These are phyloP conservation scores for Amphipyra berbera DNA, from an alignment of 2,888 invertebrate species.

Conservation along the genomic window DNA sequence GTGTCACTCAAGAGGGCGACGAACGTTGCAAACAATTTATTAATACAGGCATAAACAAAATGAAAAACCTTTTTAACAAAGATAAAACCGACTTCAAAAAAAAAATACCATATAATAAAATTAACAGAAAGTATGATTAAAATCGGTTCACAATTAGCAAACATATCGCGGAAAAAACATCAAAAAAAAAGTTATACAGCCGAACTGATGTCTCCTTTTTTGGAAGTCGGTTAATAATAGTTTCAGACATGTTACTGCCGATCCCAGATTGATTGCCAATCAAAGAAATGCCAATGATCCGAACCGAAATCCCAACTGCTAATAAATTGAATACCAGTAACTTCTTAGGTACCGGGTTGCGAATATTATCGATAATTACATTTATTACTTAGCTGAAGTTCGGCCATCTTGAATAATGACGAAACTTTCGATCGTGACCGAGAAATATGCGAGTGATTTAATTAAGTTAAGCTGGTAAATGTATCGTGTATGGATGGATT, in stretches of 20 bases:
- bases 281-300: not conserved
- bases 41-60: not conserved
- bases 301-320: not conserved
- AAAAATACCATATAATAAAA: too few relatives aligned
- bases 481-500: not conserved
- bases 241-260: not conserved
- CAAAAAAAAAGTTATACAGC: too few relatives aligned
- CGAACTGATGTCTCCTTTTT: too few relatives aligned
- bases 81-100: too few relatives aligned
- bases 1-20: too few relatives aligned
- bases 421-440: constrained; percentile 12
- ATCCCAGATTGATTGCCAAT: constrained; percentile 9
- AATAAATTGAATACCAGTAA: constrained; percentile 20
- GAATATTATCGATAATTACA: constrained; percentile 36
- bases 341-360: constrained; percentile 5
- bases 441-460: constrained; percentile 16
- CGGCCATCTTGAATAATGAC: constrained; percentile 44
- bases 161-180: too few relatives aligned
- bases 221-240: too few relatives aligned
- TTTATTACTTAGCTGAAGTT: constrained; percentile 50
- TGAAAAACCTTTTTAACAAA: too few relatives aligned
- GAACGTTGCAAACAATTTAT: too few relatives aligned
- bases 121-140: too few relatives aligned
- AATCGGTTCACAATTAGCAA: too few relatives aligned
- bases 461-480: constrained; percentile 1